Percentiles rank a stretch among this genome's conserved stretches.
phyloP scores from a whole-genome alignment of 2,888 invertebrate genomes.

The Cerastis rubricosa region DNA sequence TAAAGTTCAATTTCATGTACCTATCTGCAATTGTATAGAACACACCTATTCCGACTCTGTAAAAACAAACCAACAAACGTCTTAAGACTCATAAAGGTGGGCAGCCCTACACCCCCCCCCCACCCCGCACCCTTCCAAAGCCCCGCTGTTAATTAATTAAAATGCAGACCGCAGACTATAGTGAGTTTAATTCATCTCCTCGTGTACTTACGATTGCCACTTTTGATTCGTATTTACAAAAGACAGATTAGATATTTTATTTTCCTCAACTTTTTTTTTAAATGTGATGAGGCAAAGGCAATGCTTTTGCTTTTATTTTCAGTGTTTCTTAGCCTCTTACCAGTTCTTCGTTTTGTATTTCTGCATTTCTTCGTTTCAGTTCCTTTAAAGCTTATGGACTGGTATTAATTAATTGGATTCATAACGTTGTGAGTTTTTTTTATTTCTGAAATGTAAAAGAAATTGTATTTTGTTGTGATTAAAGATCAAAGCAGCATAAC shows the following conservation, averaged over 20 bases:
- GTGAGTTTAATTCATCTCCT: conserved; percentile 78
- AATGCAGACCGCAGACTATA: conserved; percentile 86
- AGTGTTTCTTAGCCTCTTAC: conserved; percentile 45
- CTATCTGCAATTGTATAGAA: not conserved
- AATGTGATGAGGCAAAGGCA: conserved; percentile 46
- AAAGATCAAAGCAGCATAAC: not conserved
- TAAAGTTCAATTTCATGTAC: not conserved
- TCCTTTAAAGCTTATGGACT: conserved; percentile 44
- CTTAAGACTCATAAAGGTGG: conserved; percentile 9
- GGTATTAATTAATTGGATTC: conserved; percentile 60
- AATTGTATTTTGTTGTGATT: not conserved
- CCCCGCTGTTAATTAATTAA: conserved; percentile 87
- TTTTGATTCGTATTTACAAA: conserved; percentile 76
- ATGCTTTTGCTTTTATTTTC: conserved; percentile 51
- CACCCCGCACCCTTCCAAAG: conserved; percentile 54
- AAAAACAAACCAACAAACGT: conserved; percentile 11
- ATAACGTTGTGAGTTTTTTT: conserved; percentile 18
- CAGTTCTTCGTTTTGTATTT: conserved; percentile 53
- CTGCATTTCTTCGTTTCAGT: conserved; percentile 53
- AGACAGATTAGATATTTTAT: conserved; percentile 56
- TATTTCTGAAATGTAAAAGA: not conserved
- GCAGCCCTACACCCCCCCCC: conserved; percentile 48
- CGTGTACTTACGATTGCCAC: conserved; percentile 77
- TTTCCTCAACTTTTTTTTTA: conserved; percentile 34
- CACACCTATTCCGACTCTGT: not conserved